These are phyloP conservation scores for Amphipoea lucens DNA, from an alignment of 2,888 invertebrate species.

Conservation along the genomic window DNA sequence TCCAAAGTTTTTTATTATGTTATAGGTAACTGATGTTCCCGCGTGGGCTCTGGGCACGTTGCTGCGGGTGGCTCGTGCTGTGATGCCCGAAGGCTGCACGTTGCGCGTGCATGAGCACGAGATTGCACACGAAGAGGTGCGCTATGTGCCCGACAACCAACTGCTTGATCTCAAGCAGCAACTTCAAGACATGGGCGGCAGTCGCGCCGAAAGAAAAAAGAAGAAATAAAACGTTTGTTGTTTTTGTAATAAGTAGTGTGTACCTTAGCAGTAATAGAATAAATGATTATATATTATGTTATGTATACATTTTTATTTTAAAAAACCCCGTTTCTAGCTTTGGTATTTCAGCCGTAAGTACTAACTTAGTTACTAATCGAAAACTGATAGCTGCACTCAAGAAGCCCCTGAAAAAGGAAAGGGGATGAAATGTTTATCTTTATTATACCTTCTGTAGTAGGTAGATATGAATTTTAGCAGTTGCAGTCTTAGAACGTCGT, in stretches of 20 bases:
- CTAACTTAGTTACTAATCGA: neutral
- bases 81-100: conserved; percentile 94
- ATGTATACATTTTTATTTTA: neutral
- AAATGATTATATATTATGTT: conserved; percentile 37
- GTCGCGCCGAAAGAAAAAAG: conserved; percentile 84
- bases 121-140: conserved; percentile 92
- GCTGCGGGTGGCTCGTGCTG: conserved; percentile 93
- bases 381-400: neutral
- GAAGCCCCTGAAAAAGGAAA: neutral
- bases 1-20: neutral
- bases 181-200: conserved; percentile 92
- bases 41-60: conserved; percentile 92
- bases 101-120: conserved; percentile 92
- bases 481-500: neutral
- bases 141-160: conserved; percentile 96
- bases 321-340: too few species aligned
- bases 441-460: neutral
- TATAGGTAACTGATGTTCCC: conserved; percentile 91
- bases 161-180: conserved; percentile 93
- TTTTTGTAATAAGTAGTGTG: conserved; percentile 23
- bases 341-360: neutral
- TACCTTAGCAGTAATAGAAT: conserved; percentile 46
- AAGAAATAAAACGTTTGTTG: conserved; percentile 67
- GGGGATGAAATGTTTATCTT: neutral
- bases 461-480: neutral